Evolutionary conservation across 1,140 invertebrate species (phyloP).

Genomic region (Pogonognathellus flavescens): DNA sequence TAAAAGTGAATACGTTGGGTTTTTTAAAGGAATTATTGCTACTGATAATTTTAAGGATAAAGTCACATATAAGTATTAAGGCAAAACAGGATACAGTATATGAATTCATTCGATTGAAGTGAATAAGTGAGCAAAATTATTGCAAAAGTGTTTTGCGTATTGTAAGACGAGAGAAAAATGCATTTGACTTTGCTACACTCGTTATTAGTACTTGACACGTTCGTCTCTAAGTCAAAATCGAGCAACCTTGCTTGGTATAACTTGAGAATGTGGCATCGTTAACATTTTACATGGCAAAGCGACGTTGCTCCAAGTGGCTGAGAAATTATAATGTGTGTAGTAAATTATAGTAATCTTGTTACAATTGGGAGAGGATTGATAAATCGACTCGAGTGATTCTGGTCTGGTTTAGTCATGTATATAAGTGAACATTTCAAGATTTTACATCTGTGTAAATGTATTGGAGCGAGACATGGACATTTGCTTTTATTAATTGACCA

Average conservation of each 20-base stretch:
- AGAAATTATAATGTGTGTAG: conserved; percentile 20
- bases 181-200: not conserved
- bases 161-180: not conserved
- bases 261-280: too few species aligned
- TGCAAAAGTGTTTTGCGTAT: conserved; percentile 13
- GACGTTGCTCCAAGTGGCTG: not conserved
- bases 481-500: conserved; percentile 32
- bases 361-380: conserved; percentile 34
- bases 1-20: too few species aligned
- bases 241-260: too few species aligned
- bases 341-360: conserved; percentile 40
- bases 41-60: too few species aligned
- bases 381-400: conserved; percentile 32
- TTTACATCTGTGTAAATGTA: too few species aligned
- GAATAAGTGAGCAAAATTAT: conserved; percentile 8
- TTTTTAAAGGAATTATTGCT: too few species aligned
- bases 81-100: not conserved
- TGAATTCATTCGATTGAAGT: not conserved
- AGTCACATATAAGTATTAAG: too few species aligned
- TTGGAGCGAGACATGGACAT: conserved; percentile 11
- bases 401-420: not conserved
- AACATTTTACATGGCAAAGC: not conserved
- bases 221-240: not conserved
- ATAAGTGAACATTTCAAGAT: too few species aligned
- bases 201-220: conserved; percentile 31